Base-by-base conservation (phyloP, 2,888 invertebrate genomes). In the Agrochola circellaris region DNA sequence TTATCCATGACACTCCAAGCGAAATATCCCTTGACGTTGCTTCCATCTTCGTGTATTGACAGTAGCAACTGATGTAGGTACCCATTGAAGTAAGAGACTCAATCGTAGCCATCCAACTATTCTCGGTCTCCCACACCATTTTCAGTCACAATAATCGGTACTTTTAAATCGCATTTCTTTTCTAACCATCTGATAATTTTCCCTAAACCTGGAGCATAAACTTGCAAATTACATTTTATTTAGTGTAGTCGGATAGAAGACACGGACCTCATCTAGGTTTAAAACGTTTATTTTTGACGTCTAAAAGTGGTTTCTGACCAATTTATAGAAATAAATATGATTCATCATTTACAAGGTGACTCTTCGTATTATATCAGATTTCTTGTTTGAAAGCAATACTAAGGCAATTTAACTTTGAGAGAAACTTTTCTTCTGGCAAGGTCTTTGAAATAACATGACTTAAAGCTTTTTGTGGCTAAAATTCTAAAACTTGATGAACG, bases 111-210 rank as follows among this genome's bases (percentile, higher is more conserved):
- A 1, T 93, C 84, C 7, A 94, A 83, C n/a, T 91, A 90, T 34
- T 65, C 95, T 0, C 70, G 69, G 56, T 96, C 95, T 45, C 94
- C 92, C 82, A 92, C 93, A 13, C 97, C 97, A 78, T 97, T 97
- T 89, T 97, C 97, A 1, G 96, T 96, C 1, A 97, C 60, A 54
- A 82, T 62, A 11, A 84, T 79, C 4, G 73, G 73, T n/a, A 77
- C 66, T 26, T 82, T 77, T 9, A 79, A 97, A 34, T 97, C 96
- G 90, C 98, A 98, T 86, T 97, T 96, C 48, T 95, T 95, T 85
- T 97, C 97, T 66, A 98, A 95, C 97, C 97, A 97, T 90, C 97
- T 97, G 42, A 98, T 89, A 26, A 97, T 91, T 89, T 97, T 97
- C 79, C 97, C 95, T 90, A 98, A 97, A 51, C 98, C 98, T 87